Evolutionary conservation across 2,888 invertebrate genomes (phyloP).

Genomic region (Acronicta leporina): DNA sequence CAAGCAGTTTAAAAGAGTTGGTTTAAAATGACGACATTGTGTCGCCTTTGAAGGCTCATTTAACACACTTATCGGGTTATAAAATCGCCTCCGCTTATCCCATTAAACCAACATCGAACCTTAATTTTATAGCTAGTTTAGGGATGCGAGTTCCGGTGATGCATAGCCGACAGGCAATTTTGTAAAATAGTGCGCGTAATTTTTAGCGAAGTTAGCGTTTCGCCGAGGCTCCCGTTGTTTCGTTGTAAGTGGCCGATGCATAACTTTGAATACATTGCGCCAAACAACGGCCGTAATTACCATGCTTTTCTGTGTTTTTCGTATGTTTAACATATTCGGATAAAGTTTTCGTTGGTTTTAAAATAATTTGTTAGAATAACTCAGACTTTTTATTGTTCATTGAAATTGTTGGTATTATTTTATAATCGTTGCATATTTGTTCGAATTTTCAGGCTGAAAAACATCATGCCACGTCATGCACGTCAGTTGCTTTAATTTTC

Average conservation of each 20-base stretch:
- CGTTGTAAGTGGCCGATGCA: constrained; percentile 31
- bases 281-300: constrained; percentile 30
- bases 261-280: constrained; percentile 34
- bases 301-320: constrained; percentile 10
- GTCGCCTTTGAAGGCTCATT: no score
- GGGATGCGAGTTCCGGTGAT: constrained; percentile 50
- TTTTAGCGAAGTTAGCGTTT: constrained; percentile 43
- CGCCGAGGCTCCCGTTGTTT: constrained; percentile 25
- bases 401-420: no score
- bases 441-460: no score
- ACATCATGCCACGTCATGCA: no score
- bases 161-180: constrained; percentile 56
- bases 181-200: constrained; percentile 54
- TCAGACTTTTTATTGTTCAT: no score
- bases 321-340: constrained; percentile 11
- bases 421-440: no score
- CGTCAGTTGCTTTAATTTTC: no score
- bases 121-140: constrained; percentile 56
- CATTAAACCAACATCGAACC: constrained; percentile 12
- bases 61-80: not conserved
- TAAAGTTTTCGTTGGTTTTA: constrained; percentile 3
- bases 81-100: constrained; percentile 9
- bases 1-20: no score
- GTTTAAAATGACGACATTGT: no score
- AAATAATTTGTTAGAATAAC: constrained; percentile 4